These are phyloP conservation scores for Tachycineta bicolor DNA, from an alignment of 2,113 vertebrate species.

Conservation along the genomic window DNA sequence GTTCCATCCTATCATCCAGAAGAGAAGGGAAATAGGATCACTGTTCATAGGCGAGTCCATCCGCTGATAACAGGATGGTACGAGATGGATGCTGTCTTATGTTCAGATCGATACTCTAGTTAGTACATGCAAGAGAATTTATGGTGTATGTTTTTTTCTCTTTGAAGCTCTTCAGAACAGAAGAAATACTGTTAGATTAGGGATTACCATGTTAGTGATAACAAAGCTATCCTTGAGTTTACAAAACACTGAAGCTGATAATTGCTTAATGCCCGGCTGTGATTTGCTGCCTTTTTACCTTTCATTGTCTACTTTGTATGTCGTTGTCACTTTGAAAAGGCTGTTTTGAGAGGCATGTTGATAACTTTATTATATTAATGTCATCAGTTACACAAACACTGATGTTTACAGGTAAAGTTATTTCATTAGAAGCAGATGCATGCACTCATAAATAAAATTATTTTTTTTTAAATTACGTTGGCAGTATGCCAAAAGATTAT, in stretches of 20 bases:
- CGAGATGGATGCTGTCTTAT: not conserved
- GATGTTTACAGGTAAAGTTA: slow-evolving; percentile 13
- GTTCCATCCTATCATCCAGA: not conserved
- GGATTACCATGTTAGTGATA: not conserved
- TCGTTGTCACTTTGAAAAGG: slow-evolving; percentile 1
- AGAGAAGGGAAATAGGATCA: not conserved
- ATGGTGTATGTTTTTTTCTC: not conserved
- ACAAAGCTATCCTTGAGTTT: not conserved
- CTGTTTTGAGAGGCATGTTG: not conserved
- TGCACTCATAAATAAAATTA: not conserved
- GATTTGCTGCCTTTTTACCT: slow-evolving; percentile 25
- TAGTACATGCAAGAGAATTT: not conserved
- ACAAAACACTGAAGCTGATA: not conserved
- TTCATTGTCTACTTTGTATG: not conserved
- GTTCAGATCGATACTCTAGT: not conserved
- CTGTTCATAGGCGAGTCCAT: not conserved
- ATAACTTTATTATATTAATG: slow-evolving; percentile 1
- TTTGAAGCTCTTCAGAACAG: not conserved
- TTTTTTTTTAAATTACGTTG: not conserved
- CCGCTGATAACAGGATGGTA: not conserved
- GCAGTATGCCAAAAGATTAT: not conserved
- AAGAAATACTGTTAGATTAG: not conserved
- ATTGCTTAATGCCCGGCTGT: not conserved
- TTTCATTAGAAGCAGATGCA: slow-evolving; percentile 1
- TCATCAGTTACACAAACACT: not conserved